Conservation (phyloP, 2,888 invertebrate species). For the Orchestes rusci region DNA sequence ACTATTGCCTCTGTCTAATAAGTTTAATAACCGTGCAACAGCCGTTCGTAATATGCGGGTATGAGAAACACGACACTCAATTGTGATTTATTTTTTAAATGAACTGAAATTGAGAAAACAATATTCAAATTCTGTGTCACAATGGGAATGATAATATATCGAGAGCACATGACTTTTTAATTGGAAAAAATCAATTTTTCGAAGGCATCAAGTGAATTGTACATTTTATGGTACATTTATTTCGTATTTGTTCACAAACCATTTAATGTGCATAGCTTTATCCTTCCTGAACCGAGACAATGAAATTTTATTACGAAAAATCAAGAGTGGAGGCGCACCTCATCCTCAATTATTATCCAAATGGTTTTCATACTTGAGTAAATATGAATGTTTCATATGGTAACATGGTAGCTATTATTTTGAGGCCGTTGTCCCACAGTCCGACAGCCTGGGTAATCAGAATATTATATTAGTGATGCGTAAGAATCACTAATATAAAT, state of each 20-base stretch:
- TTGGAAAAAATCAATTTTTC: too few species aligned
- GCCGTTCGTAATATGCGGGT: constrained; percentile 15
- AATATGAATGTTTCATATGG: constrained; percentile 22
- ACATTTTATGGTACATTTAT: too few species aligned
- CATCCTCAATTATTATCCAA: constrained; percentile 21
- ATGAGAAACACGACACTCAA: constrained; percentile 12
- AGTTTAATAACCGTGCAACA: constrained; percentile 14
- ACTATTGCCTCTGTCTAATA: constrained; percentile 19
- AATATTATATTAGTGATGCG: too few species aligned
- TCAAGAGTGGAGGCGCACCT: constrained; percentile 19
- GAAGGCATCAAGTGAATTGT: too few species aligned
- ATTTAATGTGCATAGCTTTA: too few species aligned
- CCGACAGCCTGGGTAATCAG: too few species aligned
- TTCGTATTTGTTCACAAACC: too few species aligned
- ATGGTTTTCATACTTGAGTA: constrained; percentile 24
- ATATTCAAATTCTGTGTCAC: constrained; percentile 9
- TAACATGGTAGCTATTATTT: constrained; percentile 20
- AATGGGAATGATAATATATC: constrained; percentile 13
- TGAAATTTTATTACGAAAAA: constrained; percentile 20
- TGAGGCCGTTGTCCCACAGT: too few species aligned
- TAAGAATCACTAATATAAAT: too few species aligned
- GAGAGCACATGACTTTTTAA: too few species aligned
- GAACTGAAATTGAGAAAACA: constrained; percentile 10
- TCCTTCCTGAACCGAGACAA: too few species aligned
- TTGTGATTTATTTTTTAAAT: constrained; percentile 19